Evolutionary conservation across 1,140 invertebrate genomes (phyloP), one percentile per base, ranked within the genome.

Genomic region (Calycopis cecrops): DNA sequence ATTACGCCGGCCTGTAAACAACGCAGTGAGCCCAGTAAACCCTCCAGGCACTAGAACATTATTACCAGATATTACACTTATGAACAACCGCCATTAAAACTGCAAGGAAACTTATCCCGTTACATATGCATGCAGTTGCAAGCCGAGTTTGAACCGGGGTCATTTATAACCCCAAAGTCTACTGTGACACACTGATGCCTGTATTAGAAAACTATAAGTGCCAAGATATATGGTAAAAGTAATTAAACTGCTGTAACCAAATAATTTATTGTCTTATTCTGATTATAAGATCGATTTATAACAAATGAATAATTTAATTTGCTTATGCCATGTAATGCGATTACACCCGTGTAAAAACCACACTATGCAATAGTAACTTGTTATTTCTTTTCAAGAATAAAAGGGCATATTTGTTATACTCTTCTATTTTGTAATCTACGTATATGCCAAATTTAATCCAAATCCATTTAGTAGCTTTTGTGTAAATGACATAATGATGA

Each of bases 1-100:
- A 59, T 55, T 59, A 55, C 44, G 14, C 33, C 42, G 10, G 38
- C 56, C 60, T 44, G 57, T 72, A 70, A 73, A 67, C 50, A 65
- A 47, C 57, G 34, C 52, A 67, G 64, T 44, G 21, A 62, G 62
- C 60, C 59, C 48, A 49, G 21, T 52, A 35, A 52, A 54, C 60
- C 65, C 57, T 64, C 54, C 59, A 53, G 44, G 52, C 52, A 42
- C 40, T 54, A 50, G 52, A 53, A 61, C 57, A 73, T 79, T 81
- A 83, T 76, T 79, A 76, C 75, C 64, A 76, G 74, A 84, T 83
- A 85, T 84, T 79, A 84, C 79, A 85, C 79, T 84, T 84, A 82
- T 38, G 66, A 85, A 83, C 76, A 79, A 82, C 68, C 60, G 63
- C 67, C 68, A 82, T 84, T 80, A 82, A 71, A 76, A 76, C 75